Evolutionary conservation across 2,888 invertebrate species (phyloP), one percentile per base, ranked within the genome.

Genomic region (Dasysyrphus albostriatus): DNA sequence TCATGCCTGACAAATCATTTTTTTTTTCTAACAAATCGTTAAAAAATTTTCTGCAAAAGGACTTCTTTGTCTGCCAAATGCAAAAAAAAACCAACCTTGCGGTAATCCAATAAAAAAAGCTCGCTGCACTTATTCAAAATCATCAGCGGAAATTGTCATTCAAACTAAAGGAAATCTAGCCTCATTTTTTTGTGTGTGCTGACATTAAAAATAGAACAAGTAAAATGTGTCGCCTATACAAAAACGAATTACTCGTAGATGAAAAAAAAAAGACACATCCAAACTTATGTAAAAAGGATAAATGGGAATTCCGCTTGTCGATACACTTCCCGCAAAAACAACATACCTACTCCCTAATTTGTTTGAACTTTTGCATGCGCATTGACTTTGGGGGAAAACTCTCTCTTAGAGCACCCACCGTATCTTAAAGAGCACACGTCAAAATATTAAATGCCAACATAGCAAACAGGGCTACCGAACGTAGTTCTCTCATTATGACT

Each of bases 291-390:
- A 79, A 83, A 69, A 75, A 80, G 83, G 80, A 83, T 74, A 78
- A 83, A 83, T 63, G 47, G 83, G 75, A 63, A 83, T 75, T 83
- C 51, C 75, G 79, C 61, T 70, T 69, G 67, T 69, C 67, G 61
- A 29, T 54, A 29, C 47, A 65, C 39, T n/a, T 54, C 19, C 77
- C 32, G 12, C 59, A 69, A 73, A 78, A 72, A 61, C 24, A 61
- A 42, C 10, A 6, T 24, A 42, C 61, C 61, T 61, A 59, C 83
- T 80, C 80, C 83, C 56, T 84, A 76, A 76, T 72, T 67, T 81
- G 32, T 59, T 29, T 44, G 75, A 84, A 84, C 81, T 84, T 81
- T 84, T 59, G 42, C 84, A 84, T 84, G 84, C 84, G 84, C 84
- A 81, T 16, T 84, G 84, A 73, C 67, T 76, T 56, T 19, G 59